Percentiles rank a stretch among this genome's conserved stretches.
phyloP scores from a whole-genome alignment of 2,113 vertebrate genomes.

The Eudorcas thomsonii region DNA sequence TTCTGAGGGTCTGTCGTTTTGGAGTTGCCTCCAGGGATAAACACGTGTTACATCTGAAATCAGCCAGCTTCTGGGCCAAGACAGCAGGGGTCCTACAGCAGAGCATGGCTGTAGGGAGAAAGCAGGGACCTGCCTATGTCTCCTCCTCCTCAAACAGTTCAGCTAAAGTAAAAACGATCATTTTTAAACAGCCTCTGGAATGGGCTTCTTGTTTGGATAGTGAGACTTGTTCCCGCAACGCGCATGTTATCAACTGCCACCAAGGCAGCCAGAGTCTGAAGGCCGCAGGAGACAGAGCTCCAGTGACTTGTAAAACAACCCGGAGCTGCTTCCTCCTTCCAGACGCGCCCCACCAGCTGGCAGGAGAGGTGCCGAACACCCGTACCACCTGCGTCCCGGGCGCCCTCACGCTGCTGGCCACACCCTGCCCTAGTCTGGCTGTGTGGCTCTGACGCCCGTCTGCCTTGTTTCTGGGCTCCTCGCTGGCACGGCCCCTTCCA shows the following conservation, averaged over 20 bases:
- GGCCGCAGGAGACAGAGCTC: not conserved
- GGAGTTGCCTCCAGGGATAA: not conserved
- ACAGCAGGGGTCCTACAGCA: not conserved
- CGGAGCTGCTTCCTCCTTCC: not conserved
- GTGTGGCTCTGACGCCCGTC: not conserved
- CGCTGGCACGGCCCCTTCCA: not conserved
- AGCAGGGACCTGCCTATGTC: not conserved
- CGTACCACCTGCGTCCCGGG: not conserved
- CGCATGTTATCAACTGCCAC: not conserved
- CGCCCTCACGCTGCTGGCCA: rapidly evolving
- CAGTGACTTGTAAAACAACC: not conserved
- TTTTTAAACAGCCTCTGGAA: not conserved
- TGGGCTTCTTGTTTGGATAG: not conserved
- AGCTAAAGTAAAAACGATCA: not conserved
- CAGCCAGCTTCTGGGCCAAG: not conserved
- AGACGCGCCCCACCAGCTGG: not conserved
- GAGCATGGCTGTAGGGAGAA: not conserved
- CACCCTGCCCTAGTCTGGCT: not conserved
- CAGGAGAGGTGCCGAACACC: not conserved
- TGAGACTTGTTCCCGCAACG: not conserved
- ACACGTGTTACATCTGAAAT: not conserved
- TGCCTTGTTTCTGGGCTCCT: not conserved
- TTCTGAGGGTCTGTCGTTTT: not conserved
- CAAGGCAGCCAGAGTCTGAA: not conserved
- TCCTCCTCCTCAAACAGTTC: not conserved